phyloP scores from a whole-genome alignment of 1,140 invertebrate genomes.

The Formica selysi region DNA sequence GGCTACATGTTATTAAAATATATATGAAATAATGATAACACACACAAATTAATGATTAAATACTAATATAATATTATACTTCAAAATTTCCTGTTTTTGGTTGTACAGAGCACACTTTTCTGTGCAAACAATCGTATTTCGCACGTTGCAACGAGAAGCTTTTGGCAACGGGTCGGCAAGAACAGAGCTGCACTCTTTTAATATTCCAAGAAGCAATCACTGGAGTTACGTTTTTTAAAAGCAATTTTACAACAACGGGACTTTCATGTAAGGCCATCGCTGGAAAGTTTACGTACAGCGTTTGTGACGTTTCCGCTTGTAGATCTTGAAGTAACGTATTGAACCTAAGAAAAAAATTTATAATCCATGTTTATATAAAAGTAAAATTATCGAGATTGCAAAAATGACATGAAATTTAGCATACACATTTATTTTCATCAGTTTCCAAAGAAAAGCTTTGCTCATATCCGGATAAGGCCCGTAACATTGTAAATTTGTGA shows the following conservation, averaged over 20 bases:
- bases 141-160: constrained; percentile 52
- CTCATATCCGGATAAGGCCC: constrained; percentile 63
- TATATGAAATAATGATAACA: not conserved
- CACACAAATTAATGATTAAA: not conserved
- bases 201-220: constrained; percentile 67
- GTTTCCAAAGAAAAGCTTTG: constrained; percentile 77
- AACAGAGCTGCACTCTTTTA: constrained; percentile 72
- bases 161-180: constrained; percentile 70
- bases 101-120: constrained; percentile 65
- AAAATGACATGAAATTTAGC: constrained; percentile 3
- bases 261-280: constrained; percentile 64
- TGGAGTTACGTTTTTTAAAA: constrained; percentile 71
- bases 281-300: constrained; percentile 65
- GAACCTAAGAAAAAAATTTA: constrained; percentile 65
- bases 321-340: constrained; percentile 73
- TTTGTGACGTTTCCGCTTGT: constrained; percentile 62
- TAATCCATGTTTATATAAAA: not conserved
- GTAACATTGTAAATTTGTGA: constrained; percentile 76
- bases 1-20: constrained; percentile 28
- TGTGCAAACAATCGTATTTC: constrained; percentile 72
- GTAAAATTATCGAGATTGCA: not conserved
- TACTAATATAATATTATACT: constrained; percentile 60
- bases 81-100: constrained; percentile 71
- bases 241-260: constrained; percentile 72
- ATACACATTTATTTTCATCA: constrained; percentile 77